phyloP scores from a whole-genome alignment of 2,888 invertebrate species.

The Sicus ferrugineus region DNA sequence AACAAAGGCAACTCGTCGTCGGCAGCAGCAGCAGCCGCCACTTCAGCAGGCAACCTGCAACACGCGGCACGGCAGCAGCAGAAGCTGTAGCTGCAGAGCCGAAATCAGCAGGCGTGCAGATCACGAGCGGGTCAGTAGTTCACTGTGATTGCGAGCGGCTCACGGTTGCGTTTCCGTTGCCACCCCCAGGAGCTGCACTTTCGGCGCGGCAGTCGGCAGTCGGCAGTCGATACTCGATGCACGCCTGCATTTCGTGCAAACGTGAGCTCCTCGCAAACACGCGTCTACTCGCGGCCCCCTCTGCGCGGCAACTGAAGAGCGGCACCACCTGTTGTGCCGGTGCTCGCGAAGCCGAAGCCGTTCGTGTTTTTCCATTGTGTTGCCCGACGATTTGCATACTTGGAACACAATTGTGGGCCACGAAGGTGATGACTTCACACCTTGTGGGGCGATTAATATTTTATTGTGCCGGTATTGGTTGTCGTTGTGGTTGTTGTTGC shows the following conservation, averaged over 20 bases:
- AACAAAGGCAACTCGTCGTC: constrained; percentile 17
- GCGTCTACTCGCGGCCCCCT: constrained; percentile 20
- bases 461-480: constrained; percentile 10
- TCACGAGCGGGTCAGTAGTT: constrained; percentile 62
- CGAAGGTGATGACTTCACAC: constrained; percentile 55
- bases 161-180: neutral
- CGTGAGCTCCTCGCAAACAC: constrained; percentile 35
- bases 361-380: constrained; percentile 35
- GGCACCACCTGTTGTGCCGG: constrained; percentile 46
- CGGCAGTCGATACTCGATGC: constrained; percentile 30
- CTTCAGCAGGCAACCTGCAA: constrained; percentile 12
- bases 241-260: constrained; percentile 40
- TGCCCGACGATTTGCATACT: constrained; percentile 54
- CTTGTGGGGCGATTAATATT: constrained; percentile 47
- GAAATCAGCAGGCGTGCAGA: constrained; percentile 42
- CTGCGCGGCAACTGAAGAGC: neutral
- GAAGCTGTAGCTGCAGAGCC: neutral
- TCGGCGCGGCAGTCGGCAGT: constrained; percentile 3
- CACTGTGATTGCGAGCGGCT: constrained; percentile 49
- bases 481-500: constrained; percentile 11
- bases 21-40: constrained; percentile 1
- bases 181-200: neutral
- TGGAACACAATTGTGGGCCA: neutral
- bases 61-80: neutral
- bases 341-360: constrained; percentile 10